Evolutionary conservation across 2,113 vertebrate species (phyloP).

Genomic region (Cyanoliseus patagonus): DNA sequence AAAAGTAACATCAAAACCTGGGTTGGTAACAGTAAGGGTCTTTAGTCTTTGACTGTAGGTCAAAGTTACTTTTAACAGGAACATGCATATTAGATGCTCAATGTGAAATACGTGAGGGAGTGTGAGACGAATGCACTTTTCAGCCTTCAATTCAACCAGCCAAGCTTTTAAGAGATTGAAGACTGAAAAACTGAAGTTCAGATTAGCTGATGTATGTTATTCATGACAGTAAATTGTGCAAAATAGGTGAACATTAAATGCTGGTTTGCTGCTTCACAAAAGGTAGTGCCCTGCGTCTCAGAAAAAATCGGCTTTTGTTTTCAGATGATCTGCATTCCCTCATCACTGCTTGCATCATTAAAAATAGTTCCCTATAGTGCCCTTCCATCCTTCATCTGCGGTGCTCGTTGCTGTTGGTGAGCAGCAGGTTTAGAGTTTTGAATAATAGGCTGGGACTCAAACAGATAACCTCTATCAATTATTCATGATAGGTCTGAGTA

Average conservation of each 20-base stretch:
- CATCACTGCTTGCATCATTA: neutral
- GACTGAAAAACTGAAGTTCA: neutral
- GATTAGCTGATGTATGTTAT: neutral
- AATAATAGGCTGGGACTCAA: slow-evolving; percentile 11
- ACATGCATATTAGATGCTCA: neutral
- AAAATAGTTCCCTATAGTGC: neutral
- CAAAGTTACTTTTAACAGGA: neutral
- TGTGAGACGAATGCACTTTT: neutral
- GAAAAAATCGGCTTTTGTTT: slow-evolving; percentile 28
- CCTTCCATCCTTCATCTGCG: neutral
- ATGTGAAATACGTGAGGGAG: neutral
- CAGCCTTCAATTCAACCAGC: neutral
- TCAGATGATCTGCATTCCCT: neutral
- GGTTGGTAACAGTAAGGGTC: neutral
- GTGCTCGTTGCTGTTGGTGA: neutral
- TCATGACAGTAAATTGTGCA: neutral
- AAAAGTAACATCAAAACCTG: neutral
- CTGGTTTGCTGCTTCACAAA: neutral
- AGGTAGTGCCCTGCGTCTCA: neutral
- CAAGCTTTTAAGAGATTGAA: slow-evolving; percentile 7
- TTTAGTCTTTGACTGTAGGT: neutral
- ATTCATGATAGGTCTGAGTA: slow-evolving; percentile 5
- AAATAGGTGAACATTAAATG: neutral
- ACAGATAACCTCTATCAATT: slow-evolving; percentile 51
- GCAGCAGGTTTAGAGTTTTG: neutral